These are phyloP conservation scores for Cheilosia impressa DNA, from an alignment of 2,888 invertebrate species.

Conservation along the genomic window DNA sequence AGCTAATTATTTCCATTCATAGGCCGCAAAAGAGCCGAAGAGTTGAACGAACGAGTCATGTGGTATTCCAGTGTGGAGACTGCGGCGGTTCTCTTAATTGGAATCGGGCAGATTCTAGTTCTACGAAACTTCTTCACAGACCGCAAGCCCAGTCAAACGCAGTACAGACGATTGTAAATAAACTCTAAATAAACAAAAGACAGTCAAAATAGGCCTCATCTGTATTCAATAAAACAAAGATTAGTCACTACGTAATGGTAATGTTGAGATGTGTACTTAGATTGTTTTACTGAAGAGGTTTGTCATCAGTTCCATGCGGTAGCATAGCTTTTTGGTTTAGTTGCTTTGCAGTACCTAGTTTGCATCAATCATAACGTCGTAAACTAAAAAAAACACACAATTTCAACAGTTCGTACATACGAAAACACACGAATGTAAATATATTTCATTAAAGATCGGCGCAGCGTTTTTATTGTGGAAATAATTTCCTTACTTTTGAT, in stretches of 20 bases:
- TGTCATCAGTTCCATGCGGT: background rate
- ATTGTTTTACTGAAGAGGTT: slow-evolving; percentile 20
- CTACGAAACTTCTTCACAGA: slow-evolving; percentile 95
- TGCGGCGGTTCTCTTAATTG: slow-evolving; percentile 91
- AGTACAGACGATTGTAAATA: slow-evolving; percentile 80
- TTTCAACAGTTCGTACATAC: background rate
- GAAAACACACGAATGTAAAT: slow-evolving; percentile 7
- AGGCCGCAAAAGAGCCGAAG: slow-evolving; percentile 96
- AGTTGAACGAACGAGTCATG: slow-evolving; percentile 96
- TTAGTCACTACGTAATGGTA: slow-evolving; percentile 55
- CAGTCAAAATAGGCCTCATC: slow-evolving; percentile 49
- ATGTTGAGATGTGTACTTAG: slow-evolving; percentile 28
- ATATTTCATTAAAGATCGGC: background rate
- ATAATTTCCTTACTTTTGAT: background rate
- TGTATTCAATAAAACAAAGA: slow-evolving; percentile 67
- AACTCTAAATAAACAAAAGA: slow-evolving; percentile 21
- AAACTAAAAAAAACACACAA: too few species aligned
- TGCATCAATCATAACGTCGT: too few species aligned
- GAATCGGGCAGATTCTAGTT: slow-evolving; percentile 95
- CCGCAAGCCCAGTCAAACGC: slow-evolving; percentile 85
- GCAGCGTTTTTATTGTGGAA: background rate
- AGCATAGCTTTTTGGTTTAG: background rate
- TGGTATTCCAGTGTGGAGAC: slow-evolving; percentile 97
- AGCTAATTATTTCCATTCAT: background rate
- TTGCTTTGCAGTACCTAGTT: background rate